Conservation (phyloP, 2,888 invertebrate genomes). For the Pinctada fucata region DNA sequence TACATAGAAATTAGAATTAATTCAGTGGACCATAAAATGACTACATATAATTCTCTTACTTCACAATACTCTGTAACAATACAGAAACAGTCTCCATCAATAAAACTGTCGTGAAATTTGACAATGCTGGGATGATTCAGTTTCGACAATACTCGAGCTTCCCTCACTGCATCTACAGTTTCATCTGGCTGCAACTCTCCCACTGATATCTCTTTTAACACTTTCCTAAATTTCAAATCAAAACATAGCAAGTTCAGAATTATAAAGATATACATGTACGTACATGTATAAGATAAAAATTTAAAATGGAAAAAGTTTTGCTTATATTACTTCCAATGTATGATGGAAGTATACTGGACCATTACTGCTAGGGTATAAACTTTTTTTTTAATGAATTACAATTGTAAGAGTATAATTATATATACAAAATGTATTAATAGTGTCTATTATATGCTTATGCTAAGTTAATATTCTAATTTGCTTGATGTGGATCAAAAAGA, state of each 20-base stretch:
- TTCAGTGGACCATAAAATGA: too few relatives aligned
- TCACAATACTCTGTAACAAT: conserved; percentile 77
- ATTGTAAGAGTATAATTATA: too few relatives aligned
- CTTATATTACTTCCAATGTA: too few relatives aligned
- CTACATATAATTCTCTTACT: conserved; percentile 55
- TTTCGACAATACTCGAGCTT: conserved; percentile 74
- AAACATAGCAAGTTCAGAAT: neutral
- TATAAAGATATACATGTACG: neutral
- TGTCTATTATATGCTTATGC: too few relatives aligned
- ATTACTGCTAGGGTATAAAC: too few relatives aligned
- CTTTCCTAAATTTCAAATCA: conserved; percentile 68
- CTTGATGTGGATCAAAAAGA: too few relatives aligned
- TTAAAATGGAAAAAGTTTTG: too few relatives aligned
- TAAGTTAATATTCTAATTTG: too few relatives aligned
- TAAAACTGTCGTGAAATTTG: conserved; percentile 75
- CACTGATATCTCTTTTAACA: conserved; percentile 76
- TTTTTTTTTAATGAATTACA: too few relatives aligned
- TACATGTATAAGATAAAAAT: neutral
- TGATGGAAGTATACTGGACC: too few relatives aligned
- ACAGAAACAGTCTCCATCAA: conserved; percentile 76
- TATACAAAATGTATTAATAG: too few relatives aligned
- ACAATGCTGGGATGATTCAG: conserved; percentile 76
- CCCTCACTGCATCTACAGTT: conserved; percentile 75
- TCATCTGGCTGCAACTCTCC: conserved; percentile 76
- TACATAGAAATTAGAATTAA: too few relatives aligned